phyloP scores from a whole-genome alignment of 2,888 invertebrate species.

The Iphiclides podalirius region DNA sequence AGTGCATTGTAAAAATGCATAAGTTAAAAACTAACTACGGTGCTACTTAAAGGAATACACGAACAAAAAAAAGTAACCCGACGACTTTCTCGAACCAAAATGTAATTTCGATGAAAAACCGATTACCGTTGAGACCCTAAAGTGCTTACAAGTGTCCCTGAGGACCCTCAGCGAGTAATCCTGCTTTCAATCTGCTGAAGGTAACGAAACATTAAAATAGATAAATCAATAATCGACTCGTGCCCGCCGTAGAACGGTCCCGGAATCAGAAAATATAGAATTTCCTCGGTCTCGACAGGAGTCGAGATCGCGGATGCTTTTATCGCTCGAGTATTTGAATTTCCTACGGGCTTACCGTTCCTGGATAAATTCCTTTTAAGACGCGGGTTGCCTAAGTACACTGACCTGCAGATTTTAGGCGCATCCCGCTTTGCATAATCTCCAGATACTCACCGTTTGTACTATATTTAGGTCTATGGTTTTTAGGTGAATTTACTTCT shows the following conservation, averaged over 20 bases:
- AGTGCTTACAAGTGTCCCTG: constrained; percentile 21
- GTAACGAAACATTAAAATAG: constrained; percentile 23
- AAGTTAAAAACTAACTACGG: too few relatives aligned
- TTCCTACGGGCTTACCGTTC: constrained; percentile 49
- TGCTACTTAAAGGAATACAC: not conserved
- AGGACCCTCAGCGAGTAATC: constrained; percentile 20
- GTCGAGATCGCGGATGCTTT: constrained; percentile 55
- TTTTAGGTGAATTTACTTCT: too few relatives aligned
- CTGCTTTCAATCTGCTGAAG: constrained; percentile 21
- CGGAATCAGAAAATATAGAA: constrained; percentile 45
- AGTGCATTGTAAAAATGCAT: too few relatives aligned
- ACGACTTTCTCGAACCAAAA: constrained; percentile 5
- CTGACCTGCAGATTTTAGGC: constrained; percentile 43
- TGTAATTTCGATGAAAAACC: constrained; percentile 22
- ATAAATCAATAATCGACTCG: constrained; percentile 20
- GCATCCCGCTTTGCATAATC: constrained; percentile 29
- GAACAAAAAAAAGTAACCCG: not conserved
- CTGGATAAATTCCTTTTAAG: constrained; percentile 57
- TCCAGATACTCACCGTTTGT: constrained; percentile 8
- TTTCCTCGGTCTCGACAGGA: constrained; percentile 48
- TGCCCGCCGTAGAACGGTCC: constrained; percentile 5
- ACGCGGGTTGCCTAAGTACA: constrained; percentile 46
- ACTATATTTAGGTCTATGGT: too few relatives aligned
- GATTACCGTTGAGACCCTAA: constrained; percentile 16
- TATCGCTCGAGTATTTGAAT: constrained; percentile 63